phyloP scores from a whole-genome alignment of 2,888 invertebrate species.

The Anorthoa munda region DNA sequence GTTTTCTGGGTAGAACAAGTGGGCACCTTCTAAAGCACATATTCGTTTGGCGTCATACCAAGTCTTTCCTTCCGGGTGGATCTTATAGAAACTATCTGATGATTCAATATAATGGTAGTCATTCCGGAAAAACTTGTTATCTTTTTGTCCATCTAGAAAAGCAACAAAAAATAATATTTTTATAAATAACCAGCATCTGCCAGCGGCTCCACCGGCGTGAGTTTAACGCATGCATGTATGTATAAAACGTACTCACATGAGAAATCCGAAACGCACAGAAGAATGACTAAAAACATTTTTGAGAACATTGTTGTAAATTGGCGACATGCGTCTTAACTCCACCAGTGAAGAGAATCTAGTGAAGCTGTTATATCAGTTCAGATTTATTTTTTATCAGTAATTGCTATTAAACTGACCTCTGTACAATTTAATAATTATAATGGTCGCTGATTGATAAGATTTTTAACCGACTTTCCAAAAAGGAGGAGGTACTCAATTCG shows the following conservation, averaged over 20 bases:
- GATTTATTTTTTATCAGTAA: background rate
- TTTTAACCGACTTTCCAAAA: too few relatives aligned
- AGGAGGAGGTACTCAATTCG: too few relatives aligned
- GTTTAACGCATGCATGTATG: too few relatives aligned
- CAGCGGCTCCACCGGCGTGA: too few relatives aligned
- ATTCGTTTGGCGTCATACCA: constrained; percentile 78
- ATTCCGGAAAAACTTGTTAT: constrained; percentile 77
- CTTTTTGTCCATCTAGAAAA: constrained; percentile 74
- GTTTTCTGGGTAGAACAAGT: constrained; percentile 79
- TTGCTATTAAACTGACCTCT: background rate
- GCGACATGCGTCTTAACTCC: background rate
- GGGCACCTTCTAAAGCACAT: constrained; percentile 80
- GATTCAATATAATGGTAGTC: constrained; percentile 79
- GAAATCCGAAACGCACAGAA: constrained; percentile 24
- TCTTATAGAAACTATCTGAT: constrained; percentile 80
- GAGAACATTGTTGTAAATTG: constrained; percentile 30
- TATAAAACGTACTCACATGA: constrained; percentile 42
- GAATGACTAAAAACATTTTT: constrained; percentile 31
- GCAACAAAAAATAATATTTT: background rate
- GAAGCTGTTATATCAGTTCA: too few relatives aligned
- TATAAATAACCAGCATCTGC: too few relatives aligned
- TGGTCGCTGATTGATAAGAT: background rate
- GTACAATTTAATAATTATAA: too few relatives aligned
- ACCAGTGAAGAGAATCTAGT: background rate
- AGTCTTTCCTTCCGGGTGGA: constrained; percentile 75